Evolutionary conservation across 2,797 vertebrate species (phyloP), one percentile per base, ranked within the genome.

Genomic region (Mus spretus): DNA sequence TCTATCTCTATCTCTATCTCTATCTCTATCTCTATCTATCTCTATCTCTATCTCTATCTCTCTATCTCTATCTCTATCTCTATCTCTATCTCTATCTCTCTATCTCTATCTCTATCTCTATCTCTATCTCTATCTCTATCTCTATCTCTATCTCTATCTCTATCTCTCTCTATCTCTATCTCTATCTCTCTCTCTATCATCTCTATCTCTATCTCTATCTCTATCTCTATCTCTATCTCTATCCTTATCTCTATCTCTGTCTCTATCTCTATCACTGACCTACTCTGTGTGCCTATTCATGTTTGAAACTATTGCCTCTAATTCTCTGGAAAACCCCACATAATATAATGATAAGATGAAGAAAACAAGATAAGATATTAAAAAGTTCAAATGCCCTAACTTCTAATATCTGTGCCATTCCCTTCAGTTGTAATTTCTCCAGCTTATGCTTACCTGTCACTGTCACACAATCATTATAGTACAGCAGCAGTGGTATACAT

Each of bases 401-500:
- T 98, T 92, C 81, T 91, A 95, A 98, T 98, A 97, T 91, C 93
- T 97, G 1, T 19, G 63, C 96, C 65, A 91, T 61, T 95, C 92
- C 78, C 94, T 97, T 98, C 92, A 90, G 40, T 88, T 98, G 98
- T 97, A 98, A 98, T 83, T 97, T 90, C 95, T 92, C 96, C 93
- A 92, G 59, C 47, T 83, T 40, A 57, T 82, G 84, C 81, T 98
- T 98, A 97, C 98, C 98, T 97, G 98, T 97, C 97, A 98, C 96
- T 98, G 96, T 98, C 98, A 98, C 90, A 96, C 90, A 96, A 97
- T 98, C 98, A 98, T 98, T 98, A 98, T 97, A 97, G 96, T 97
- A 95, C 97, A 98, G 95, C 95, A 53, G 96, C 95, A 95, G 96
- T 97, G 97, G 97, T 95, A 85, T 96, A 98, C 98, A 98, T 98